Base-by-base conservation (phyloP, 1,140 invertebrate species). In the Heliconius melpomene region DNA sequence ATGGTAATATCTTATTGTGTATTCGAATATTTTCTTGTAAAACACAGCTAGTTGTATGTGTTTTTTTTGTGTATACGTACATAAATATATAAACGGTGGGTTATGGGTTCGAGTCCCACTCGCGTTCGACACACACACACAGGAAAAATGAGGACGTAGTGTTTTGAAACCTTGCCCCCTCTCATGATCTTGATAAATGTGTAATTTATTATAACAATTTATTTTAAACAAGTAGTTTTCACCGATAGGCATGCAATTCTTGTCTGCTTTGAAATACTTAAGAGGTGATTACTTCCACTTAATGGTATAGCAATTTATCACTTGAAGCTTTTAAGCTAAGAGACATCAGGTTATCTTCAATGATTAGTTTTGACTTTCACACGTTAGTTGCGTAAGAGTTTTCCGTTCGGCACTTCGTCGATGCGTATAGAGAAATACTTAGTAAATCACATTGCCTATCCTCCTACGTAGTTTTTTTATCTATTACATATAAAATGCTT, bases 291-390 rank as follows among this genome's bases (percentile, higher is more conserved):
- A 73, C 78, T 84, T 72, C 78, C 79, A 80, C 78, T 79, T 87
- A 90, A 87, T 88, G 89, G 85, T 84, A 83, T 82, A 85, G 78
- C 80, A 81, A 83, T 90, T 89, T 90, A 91, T 90, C 87, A 87
- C 73, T 72, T 78, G 29, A 81, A 83, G 85, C 87, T 90, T 91
- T 91, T 90, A 91, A 84, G 85, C 85, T 84, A 87, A 89, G 83
- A 85, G 81, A 83, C 79, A 82, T 83, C 82, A 72, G 77, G 74
- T 80, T 87, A 88, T 87, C 84, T 83, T 70, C 74, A 74, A 75
- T 80, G 84, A 84, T 83, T 86, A 86, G 81, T 83, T 86, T 78
- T 74, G 79, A 89, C 86, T 90, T 90, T 91, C 88, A 91, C 89
- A 87, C 85, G 82, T 84, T 76, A 38, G 18, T 85, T 87, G 79